Percentiles rank a stretch among this genome's conserved stretches.
These are phyloP conservation scores for Gymnogyps californianus DNA, from an alignment of 2,113 vertebrate genomes.

Conservation along the genomic window DNA sequence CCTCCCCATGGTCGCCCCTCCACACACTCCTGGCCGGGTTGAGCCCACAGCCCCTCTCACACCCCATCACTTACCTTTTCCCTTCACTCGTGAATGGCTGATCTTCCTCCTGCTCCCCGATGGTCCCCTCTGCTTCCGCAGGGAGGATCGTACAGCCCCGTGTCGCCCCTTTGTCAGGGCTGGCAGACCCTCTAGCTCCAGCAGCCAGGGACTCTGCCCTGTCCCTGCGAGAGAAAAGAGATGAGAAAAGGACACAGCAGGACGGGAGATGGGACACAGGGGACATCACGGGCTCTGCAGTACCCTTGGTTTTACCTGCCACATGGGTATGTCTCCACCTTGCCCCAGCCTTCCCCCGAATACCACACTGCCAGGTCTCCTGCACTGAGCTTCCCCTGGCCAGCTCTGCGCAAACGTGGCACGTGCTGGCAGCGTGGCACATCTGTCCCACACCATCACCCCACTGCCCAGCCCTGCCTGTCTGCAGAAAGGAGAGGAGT, in stretches of 20 bases:
- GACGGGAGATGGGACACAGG: not conserved
- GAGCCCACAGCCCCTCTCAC: not conserved
- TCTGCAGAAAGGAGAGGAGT: not conserved
- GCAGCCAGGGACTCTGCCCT: not conserved
- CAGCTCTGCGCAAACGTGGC: not conserved
- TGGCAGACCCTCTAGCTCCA: not conserved
- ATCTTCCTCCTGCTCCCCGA: conserved; percentile 15
- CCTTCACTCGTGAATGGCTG: not conserved
- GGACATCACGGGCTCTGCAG: not conserved
- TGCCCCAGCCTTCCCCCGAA: not conserved
- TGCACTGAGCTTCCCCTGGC: not conserved
- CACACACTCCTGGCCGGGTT: not conserved
- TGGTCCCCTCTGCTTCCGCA: not conserved
- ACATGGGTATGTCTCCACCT: not conserved
- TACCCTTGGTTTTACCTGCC: not conserved
- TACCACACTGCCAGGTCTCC: not conserved
- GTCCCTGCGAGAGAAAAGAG: not conserved
- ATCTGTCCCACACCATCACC: not conserved
- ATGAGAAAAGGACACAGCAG: not conserved
- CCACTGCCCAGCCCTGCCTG: not conserved
- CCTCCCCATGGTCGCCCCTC: not conserved
- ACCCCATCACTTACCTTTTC: conserved; percentile 1
- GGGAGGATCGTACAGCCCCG: not conserved
- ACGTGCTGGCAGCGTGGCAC: accelerated
- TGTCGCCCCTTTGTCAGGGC: accelerated